Percentiles rank a stretch among this genome's conserved stretches.
phyloP scores from a whole-genome alignment of 2,797 vertebrate species.

The Chaetodon trifasciatus region DNA sequence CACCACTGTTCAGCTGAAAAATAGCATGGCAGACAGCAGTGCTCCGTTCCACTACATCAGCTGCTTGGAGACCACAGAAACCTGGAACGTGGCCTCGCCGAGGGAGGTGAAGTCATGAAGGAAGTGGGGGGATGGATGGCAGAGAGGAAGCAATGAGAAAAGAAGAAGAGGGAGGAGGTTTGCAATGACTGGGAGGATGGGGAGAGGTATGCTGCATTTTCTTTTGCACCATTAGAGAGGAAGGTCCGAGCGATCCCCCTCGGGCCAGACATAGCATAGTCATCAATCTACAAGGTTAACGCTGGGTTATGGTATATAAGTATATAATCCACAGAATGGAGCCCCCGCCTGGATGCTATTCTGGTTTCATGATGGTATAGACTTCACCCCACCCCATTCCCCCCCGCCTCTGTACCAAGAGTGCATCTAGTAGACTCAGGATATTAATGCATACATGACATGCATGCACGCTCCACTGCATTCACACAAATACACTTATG shows the following conservation, averaged over 20 bases:
- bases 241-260: conserved; percentile 50
- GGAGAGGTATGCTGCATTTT: conserved; percentile 41
- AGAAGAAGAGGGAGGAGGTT: conserved; percentile 1
- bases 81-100: not conserved
- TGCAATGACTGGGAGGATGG: conserved; percentile 42
- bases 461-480: conserved; percentile 26
- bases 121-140: not conserved
- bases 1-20: conserved; percentile 26
- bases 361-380: conserved; percentile 17
- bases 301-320: conserved; percentile 53
- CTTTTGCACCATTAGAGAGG: conserved; percentile 58
- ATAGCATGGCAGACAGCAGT: conserved; percentile 24
- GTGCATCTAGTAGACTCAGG: conserved; percentile 9
- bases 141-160: not conserved
- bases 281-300: conserved; percentile 70
- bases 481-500: conserved; percentile 45
- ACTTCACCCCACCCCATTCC: conserved; percentile 14
- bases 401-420: conserved; percentile 11
- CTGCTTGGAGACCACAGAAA: conserved; percentile 39
- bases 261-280: conserved; percentile 38
- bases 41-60: conserved; percentile 36
- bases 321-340: conserved; percentile 61
- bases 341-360: conserved; percentile 23
- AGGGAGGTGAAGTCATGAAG: conserved; percentile 17
- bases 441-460: conserved; percentile 43